Evolutionary conservation across 2,113 vertebrate genomes (phyloP).

Genomic region (Xyliphius kryptos): DNA sequence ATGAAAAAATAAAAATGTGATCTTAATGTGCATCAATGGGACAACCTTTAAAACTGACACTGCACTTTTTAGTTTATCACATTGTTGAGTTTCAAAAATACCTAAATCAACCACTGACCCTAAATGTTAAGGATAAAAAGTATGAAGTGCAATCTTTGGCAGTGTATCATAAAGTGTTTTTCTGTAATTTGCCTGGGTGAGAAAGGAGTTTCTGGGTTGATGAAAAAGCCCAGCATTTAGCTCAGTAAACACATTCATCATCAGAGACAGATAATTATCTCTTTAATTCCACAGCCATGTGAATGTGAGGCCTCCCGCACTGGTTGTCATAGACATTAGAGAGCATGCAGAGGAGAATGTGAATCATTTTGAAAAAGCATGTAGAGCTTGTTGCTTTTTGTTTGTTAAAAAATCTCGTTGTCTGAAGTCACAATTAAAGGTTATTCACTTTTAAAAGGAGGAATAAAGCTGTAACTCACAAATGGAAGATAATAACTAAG

Average conservation of each 20-base stretch:
- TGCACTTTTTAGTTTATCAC: background rate
- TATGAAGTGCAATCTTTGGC: conserved; percentile 21
- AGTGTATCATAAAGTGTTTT: conserved; percentile 23
- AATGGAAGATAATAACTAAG: conserved; percentile 23
- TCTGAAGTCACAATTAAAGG: conserved; percentile 15
- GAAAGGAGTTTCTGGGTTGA: conserved; percentile 46
- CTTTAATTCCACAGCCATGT: conserved; percentile 57
- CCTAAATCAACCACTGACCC: conserved; percentile 1
- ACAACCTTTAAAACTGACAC: conserved; percentile 2
- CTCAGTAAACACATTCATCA: conserved; percentile 67
- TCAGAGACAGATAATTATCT: conserved; percentile 63
- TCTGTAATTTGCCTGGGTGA: conserved; percentile 20
- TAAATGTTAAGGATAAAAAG: conserved; percentile 5
- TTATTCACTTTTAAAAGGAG: conserved; percentile 20
- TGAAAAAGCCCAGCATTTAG: conserved; percentile 59
- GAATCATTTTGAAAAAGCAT: conserved; percentile 16
- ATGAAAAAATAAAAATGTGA: too few species aligned
- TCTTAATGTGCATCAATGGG: too few species aligned
- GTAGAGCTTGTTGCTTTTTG: conserved; percentile 19
- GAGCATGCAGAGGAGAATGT: too few species aligned
- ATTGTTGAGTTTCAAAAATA: background rate
- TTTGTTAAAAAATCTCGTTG: conserved; percentile 31
- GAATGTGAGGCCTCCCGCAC: conserved; percentile 38
- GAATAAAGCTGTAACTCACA: background rate
- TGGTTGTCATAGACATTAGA: conserved; percentile 43